Evolutionary conservation across 2,888 invertebrate genomes (phyloP), one percentile per base, ranked within the genome.

Genomic region (Troides helena): DNA sequence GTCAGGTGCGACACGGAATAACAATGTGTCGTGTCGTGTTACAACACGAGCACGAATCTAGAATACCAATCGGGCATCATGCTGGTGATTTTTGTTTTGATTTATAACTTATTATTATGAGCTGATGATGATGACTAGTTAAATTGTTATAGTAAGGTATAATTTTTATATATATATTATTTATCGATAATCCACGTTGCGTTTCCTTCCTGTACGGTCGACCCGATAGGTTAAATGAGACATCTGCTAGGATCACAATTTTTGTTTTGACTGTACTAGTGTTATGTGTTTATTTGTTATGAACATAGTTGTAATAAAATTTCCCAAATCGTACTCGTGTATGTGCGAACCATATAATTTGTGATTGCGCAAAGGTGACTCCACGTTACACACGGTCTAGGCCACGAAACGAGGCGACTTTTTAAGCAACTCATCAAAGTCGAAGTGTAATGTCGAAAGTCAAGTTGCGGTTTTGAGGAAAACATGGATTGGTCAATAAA

Each of bases 11-110:
- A 66, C 36, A 50, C 58, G n/a, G 65, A 65, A 65, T 66, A 66
- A 66, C 69, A 66, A 69, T 66, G 62, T 62, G 65, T 65, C 21
- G 62, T 62, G 65, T 65, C 21, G 56, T 36, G 36, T 66, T 69
- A 53, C 64, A 53, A 60, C 61, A 61, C 14, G 64, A 60, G 50
- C 57, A 65, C 61, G 65, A 46, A 62, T 58, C 56, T 43, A 21
- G 65, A 65, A 65, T 69, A 17, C 1, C 59, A 59, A 23, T 58
- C 10, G 6, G 21, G 60, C 8, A 23, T n/a, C 59, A 50, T 59
- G 36, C 53, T 64, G 63, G 36, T 21, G 1, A 50, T 53, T 21
- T 14, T 66, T 61, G 23, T 23, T 18, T 39, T 39, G 39, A 39
- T 39, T 39, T 39, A 39, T 39, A 10, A 39, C 39, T 39, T 30